A percentile compares a stretch with the other conserved stretches of the same genome.
Conservation (phyloP, 2,113 vertebrate genomes). For the Tachysurus fulvidraco region DNA sequence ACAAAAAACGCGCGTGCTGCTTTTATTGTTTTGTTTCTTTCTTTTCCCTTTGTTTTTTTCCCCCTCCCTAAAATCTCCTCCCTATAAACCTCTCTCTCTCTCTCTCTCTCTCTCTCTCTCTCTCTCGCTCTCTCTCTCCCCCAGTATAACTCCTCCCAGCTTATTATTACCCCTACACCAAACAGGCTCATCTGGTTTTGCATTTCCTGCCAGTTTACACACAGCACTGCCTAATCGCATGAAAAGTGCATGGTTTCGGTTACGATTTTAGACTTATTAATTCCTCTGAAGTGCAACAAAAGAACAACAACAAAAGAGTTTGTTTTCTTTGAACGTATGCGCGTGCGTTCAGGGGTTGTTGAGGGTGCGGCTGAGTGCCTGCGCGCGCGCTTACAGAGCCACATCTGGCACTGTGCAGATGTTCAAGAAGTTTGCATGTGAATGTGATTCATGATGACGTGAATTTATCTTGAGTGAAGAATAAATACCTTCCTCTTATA, state of each 20-base stretch:
- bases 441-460: no score
- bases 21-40: not conserved
- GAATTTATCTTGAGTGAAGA: not conserved
- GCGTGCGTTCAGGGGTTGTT: not conserved
- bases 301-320: not conserved
- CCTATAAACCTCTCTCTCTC: not conserved
- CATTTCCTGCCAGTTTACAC: conserved; percentile 17
- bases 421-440: not conserved
- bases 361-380: not conserved
- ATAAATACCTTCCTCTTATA: not conserved
- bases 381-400: not conserved
- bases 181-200: conserved; percentile 29
- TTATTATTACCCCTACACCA: not conserved
- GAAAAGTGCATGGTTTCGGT: not conserved
- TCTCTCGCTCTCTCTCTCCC: conserved; percentile 1
- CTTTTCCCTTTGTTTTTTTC: conserved; percentile 7
- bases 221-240: not conserved
- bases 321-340: not conserved
- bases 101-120: not conserved
- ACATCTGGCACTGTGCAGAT: not conserved
- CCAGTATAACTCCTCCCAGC: conserved; percentile 18
- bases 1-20: not conserved
- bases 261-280: not conserved
- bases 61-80: not conserved
- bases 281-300: not conserved